Conservation (phyloP, 2,888 invertebrate species). For the Tipula helvola region DNA sequence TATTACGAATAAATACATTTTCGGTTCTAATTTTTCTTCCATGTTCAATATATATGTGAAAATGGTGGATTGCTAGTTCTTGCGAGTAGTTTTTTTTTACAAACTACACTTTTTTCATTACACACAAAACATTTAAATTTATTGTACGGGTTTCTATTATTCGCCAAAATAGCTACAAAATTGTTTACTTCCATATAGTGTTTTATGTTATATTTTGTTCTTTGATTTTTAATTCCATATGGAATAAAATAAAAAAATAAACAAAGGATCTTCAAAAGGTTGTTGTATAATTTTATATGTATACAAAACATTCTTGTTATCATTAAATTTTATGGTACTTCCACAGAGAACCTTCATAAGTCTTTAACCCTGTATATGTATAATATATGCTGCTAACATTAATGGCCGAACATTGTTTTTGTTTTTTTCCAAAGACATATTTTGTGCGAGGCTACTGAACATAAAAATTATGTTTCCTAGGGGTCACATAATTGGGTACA, state of each 20-base stretch:
- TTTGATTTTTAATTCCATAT: not conserved
- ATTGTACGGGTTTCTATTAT: not conserved
- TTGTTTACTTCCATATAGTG: not conserved
- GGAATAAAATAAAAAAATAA: not conserved
- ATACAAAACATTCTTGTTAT: not conserved
- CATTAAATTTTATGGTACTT: not conserved
- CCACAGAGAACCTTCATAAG: not conserved
- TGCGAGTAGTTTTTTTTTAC: too few relatives aligned
- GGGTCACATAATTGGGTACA: not conserved
- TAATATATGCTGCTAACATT: not conserved
- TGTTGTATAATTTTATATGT: not conserved
- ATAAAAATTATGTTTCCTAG: not conserved
- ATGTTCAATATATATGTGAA: not conserved
- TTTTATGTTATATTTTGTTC: not conserved
- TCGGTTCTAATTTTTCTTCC: not conserved
- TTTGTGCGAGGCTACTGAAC: not conserved
- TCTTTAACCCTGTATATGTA: not conserved
- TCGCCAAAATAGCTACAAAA: not conserved
- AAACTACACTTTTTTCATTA: not conserved
- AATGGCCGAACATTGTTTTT: not conserved
- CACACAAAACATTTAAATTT: not conserved
- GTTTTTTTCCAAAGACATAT: not conserved
- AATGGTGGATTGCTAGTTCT: not conserved
- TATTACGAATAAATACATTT: not conserved
- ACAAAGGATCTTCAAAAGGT: not conserved